Percentiles rank a stretch among this genome's conserved stretches.
These are phyloP conservation scores for Disparrhopalites patrizii DNA, from an alignment of 2,888 invertebrate species.

Conservation along the genomic window DNA sequence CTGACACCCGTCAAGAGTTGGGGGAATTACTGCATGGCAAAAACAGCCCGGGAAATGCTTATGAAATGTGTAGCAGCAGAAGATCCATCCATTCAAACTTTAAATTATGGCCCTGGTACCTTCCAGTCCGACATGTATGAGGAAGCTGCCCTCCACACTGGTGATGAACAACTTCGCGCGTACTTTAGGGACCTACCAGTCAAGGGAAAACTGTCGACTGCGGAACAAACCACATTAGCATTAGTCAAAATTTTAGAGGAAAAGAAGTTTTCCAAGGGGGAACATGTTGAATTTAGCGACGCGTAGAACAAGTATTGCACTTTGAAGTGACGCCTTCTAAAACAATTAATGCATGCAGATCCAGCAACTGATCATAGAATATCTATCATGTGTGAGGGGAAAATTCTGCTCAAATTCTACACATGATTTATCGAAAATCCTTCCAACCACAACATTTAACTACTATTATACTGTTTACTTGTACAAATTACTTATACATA, in stretches of 20 bases:
- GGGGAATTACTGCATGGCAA: conserved; percentile 74
- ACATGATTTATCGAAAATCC: too few species aligned
- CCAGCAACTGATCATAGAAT: too few species aligned
- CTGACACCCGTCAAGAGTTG: conserved; percentile 71
- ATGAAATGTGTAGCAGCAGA: conserved; percentile 70
- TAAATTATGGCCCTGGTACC: conserved; percentile 90
- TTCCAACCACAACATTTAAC: too few species aligned
- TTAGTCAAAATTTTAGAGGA: conserved; percentile 65
- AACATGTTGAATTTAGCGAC: too few species aligned
- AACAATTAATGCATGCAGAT: too few species aligned
- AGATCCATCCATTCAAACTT: conserved; percentile 65
- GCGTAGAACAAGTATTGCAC: too few species aligned
- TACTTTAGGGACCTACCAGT: conserved; percentile 62
- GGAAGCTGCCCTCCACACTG: conserved; percentile 60
- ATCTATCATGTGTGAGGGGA: too few species aligned
- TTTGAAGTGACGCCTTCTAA: too few species aligned
- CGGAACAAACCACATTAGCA: conserved; percentile 70
- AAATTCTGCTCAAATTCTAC: too few species aligned
- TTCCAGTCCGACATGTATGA: conserved; percentile 85
- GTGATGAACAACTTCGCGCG: conserved; percentile 60
- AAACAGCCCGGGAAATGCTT: conserved; percentile 87
- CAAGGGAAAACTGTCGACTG: conserved; percentile 63
- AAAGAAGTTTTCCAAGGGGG: conserved; percentile 72
- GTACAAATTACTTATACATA: too few species aligned
- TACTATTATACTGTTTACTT: too few species aligned